Conservation (phyloP, 2,113 vertebrate genomes). For the Trogon melanurus region DNA sequence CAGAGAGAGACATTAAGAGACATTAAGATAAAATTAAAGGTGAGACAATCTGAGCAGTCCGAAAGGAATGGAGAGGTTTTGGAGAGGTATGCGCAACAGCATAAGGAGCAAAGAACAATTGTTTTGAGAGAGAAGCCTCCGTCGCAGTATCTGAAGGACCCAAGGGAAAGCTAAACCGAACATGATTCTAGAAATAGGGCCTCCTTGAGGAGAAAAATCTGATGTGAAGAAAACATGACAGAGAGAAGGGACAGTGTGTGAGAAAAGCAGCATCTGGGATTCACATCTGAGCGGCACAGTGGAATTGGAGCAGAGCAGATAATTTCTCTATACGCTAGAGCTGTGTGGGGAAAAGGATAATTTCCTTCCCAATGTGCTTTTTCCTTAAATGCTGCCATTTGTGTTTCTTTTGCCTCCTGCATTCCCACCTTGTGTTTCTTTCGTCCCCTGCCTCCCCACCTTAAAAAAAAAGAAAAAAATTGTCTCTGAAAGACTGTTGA, state of each 20-base stretch:
- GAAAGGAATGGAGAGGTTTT: not conserved
- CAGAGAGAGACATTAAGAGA: not conserved
- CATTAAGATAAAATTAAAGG: not conserved
- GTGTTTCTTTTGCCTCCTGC: not conserved
- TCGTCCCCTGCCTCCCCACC: not conserved
- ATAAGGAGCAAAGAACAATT: not conserved
- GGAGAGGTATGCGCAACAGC: not conserved
- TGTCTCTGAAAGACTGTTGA: not conserved
- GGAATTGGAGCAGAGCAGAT: constrained; percentile 46
- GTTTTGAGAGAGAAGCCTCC: not conserved
- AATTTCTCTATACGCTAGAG: not conserved
- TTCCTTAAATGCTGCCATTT: not conserved
- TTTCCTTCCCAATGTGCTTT: not conserved
- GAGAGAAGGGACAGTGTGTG: not conserved
- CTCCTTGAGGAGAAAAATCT: constrained; percentile 1
- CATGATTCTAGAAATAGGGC: not conserved
- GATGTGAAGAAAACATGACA: not conserved
- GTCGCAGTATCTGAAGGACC: not conserved
- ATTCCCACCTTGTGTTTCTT: not conserved
- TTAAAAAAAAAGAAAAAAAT: not conserved
- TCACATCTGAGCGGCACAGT: not conserved
- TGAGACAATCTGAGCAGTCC: not conserved
- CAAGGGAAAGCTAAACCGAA: constrained; percentile 17
- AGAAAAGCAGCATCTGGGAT: constrained; percentile 50
- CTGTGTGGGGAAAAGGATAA: not conserved